Evolutionary conservation across 23 tunicate species (phyloP), one percentile per base, ranked within the genome.

Genomic region (Diplosoma virens): DNA sequence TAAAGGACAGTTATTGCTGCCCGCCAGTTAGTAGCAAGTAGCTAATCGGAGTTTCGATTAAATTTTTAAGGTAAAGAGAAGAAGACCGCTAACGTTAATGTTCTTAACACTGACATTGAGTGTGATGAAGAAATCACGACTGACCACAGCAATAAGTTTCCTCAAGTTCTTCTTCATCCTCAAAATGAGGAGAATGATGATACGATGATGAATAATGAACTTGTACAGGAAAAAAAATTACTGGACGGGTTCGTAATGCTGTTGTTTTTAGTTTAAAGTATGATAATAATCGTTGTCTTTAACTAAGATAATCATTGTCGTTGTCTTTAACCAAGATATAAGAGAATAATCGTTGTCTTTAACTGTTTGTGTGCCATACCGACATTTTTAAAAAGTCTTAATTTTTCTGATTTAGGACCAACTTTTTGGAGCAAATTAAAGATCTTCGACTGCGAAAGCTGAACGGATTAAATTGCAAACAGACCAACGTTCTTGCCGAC

Each of bases 121-220:
- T 74, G 80, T 52, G 87, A 82, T 65, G 87, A 82, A 33, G 87
- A 82, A 63, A 65, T 60, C 0, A 82, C 87, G 27, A 82, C 87
- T 33, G 87, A 82, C 45, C 87, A 82, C 34, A 82, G 87, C 67
- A 82, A 61, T 54, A 82, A 82, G 60, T 82, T 58, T 34, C 75
- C 87, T 3, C 87, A 74, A 72, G 7, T 28, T 27, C 61, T 20
- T 2, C 2, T 25, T 11, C 74, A 26, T 35, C 52, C 7, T 18
- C 4, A 34, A 4, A 2, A 67, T 35, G 50, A 16, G 7, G 7
- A 2, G 3, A 26, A 18, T 37, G 36, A 11, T 6, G 74, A 67
- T 35, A 26, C 6, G 24, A 25, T 3, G 5, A 3, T 67, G 7
- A 67, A 67, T 36, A 67, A 67, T 27, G 7, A 34, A 27, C 25